Base-by-base conservation (phyloP, 2,888 invertebrate genomes). In the Phortica magna region DNA sequence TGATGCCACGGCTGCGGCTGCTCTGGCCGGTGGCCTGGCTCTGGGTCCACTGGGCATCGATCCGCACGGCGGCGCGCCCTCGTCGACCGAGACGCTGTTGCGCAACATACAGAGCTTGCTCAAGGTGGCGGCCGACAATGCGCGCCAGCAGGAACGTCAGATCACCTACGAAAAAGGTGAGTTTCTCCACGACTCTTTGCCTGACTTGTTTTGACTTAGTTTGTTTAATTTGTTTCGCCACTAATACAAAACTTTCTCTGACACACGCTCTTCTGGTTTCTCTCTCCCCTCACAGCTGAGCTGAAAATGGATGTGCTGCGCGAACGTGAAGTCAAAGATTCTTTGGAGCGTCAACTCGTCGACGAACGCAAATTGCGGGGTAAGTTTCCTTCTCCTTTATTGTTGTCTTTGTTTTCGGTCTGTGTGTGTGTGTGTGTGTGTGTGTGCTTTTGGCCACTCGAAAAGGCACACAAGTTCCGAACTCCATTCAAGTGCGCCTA, bases 71-170 rank as follows among this genome's bases (percentile, higher is more conserved):
- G 82, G 81, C 0, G 82, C 89, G 68, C 89, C 91, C 57, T 91
- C 91, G 73, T 98, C 98, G 88, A 98, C 98, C 77, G 98, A 98
- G 93, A 98, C 98, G 78, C 94, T 98, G 83, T 94, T 98, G 83
- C 94, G 98, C 90, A 98, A 98, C 92, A 98, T 99, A 90, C 98
- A 98, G 93, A 98, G 98, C 74, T 94, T 98, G 82, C 94, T 98
- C 81, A 98, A 98, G 93, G 98, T 98, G 79, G 98, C 98, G n/a
- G 98, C 98, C 2, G 98, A 98, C 92, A 98, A 98, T 93, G 98
- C 98, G 75, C 94, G 98, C 87, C 98, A 98, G 90, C 98, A 98
- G 93, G 98, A 99, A 92, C 94, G 98, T 84, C 98, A 98, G 93
- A 96, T 98, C 93, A 97, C 96, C 94, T 97, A 97, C 92, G 98